Evolutionary conservation across 1,140 invertebrate genomes (phyloP).

Genomic region (Orius insidiosus): DNA sequence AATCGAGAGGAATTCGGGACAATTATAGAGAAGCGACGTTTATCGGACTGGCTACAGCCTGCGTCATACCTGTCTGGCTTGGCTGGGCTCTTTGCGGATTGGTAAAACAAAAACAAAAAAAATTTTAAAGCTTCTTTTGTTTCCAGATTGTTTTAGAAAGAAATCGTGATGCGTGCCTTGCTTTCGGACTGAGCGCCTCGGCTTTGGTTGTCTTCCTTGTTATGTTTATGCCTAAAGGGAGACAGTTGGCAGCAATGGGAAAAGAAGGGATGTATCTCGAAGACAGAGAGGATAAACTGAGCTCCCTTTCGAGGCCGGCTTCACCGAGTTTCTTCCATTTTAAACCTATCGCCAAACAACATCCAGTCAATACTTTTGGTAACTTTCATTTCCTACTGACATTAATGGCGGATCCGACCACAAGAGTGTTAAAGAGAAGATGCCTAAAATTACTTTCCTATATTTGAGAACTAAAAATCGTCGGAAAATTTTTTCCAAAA

Average conservation of each 20-base stretch:
- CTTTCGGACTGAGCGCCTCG: conserved; percentile 67
- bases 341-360: conserved; percentile 53
- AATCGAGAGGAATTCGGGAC: conserved; percentile 73
- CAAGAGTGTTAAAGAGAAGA: too few relatives aligned
- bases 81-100: conserved; percentile 42
- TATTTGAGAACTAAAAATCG: too few relatives aligned
- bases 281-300: conserved; percentile 56
- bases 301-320: conserved; percentile 53
- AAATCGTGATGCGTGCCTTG: conserved; percentile 70
- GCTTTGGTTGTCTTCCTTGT: conserved; percentile 69
- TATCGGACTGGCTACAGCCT: conserved; percentile 68
- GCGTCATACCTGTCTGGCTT: conserved; percentile 71
- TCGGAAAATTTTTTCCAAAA: too few relatives aligned
- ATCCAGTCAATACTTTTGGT: conserved; percentile 18
- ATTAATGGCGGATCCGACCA: too few relatives aligned
- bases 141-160: conserved; percentile 46
- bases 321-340: conserved; percentile 83
- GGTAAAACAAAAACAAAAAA: conserved; percentile 11
- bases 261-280: conserved; percentile 60
- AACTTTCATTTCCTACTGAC: too few relatives aligned
- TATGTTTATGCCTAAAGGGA: conserved; percentile 86
- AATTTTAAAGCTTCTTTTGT: too few relatives aligned
- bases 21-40: conserved; percentile 82
- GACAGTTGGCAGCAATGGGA: conserved; percentile 78
- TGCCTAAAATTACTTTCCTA: too few relatives aligned